Conservation (phyloP, 2,888 invertebrate species). For the Sarcophaga variegata region DNA sequence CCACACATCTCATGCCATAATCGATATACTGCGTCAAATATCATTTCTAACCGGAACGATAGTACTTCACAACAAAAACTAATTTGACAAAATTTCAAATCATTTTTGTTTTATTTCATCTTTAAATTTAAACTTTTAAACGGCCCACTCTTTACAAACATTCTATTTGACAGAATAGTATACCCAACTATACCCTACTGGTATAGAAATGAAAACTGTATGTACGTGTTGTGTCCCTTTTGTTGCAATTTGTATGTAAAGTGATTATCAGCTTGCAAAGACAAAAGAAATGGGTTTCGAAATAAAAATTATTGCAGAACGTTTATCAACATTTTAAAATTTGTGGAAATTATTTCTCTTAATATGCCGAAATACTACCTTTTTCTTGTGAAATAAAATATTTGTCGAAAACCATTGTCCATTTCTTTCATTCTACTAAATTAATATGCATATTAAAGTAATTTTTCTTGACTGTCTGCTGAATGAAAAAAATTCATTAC, state of each 20-base stretch:
- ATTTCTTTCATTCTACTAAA: conserved; percentile 6
- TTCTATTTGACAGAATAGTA: too few species aligned
- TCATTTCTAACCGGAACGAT: too few species aligned
- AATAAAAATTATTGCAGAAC: conserved; percentile 41
- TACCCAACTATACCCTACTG: too few species aligned
- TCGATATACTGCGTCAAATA: too few species aligned
- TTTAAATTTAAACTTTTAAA: too few species aligned
- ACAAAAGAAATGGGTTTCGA: conserved; percentile 1
- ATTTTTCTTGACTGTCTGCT: not conserved
- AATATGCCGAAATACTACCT: not conserved
- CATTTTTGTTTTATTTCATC: too few species aligned
- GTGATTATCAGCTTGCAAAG: conserved; percentile 55
- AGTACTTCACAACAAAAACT: too few species aligned
- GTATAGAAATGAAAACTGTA: not conserved
- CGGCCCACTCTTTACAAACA: too few species aligned
- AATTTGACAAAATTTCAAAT: too few species aligned
- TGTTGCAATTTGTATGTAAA: conserved; percentile 58
- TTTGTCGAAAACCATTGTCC: conserved; percentile 70
- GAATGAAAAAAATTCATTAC: not conserved
- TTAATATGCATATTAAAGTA: conserved; percentile 48
- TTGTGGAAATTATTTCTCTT: conserved; percentile 40
- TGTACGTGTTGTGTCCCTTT: conserved; percentile 30
- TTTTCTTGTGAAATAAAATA: conserved; percentile 68
- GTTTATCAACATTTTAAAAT: conserved; percentile 61
- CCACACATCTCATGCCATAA: too few species aligned